phyloP scores from a whole-genome alignment of 2,888 invertebrate species.

The Kryphioiulus occultus region DNA sequence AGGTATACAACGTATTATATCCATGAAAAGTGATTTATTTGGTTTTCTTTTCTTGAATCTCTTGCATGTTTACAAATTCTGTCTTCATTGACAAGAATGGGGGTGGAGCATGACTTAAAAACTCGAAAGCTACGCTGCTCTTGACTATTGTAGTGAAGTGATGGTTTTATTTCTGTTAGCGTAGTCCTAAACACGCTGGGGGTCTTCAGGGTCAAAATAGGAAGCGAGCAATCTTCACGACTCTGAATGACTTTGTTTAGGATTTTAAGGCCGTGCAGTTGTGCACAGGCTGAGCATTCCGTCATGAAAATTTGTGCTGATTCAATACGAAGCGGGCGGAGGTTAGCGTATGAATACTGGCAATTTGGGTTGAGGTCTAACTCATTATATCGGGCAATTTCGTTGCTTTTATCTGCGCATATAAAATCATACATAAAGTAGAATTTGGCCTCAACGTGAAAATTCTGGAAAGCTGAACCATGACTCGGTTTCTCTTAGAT shows the following conservation, averaged over 20 bases:
- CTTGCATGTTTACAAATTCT: no score
- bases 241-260: constrained; percentile 3
- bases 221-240: background rate
- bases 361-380: constrained; percentile 27
- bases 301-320: constrained; percentile 15
- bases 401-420: background rate
- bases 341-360: background rate
- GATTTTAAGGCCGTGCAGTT: background rate
- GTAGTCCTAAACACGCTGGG: background rate
- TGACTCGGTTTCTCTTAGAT: background rate
- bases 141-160: background rate
- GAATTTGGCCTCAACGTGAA: background rate
- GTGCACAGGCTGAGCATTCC: background rate
- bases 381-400: constrained; percentile 31
- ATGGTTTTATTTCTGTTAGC: background rate
- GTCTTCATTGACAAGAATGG: no score
- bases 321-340: background rate
- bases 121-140: background rate
- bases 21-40: no score
- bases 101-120: no score
- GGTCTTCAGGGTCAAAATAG: background rate
- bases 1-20: no score
- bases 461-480: background rate
- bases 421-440: background rate
- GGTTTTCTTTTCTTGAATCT: no score